Base-by-base conservation (phyloP, 2,113 vertebrate species). In the Deroptyus accipitrinus region DNA sequence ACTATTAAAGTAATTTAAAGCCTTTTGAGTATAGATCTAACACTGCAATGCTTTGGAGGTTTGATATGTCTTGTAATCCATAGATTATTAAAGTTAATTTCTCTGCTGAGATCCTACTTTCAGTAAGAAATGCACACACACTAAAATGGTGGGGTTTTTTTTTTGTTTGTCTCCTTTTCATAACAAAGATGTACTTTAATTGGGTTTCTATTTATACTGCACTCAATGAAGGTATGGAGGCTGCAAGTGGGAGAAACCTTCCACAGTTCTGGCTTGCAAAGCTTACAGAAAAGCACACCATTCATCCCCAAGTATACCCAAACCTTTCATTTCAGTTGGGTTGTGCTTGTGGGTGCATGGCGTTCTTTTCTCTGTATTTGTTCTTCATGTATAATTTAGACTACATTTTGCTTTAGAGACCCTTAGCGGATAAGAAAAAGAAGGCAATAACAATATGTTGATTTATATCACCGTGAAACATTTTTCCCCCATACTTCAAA, bases 61-160 rank as follows among this genome's bases (percentile, higher is more conserved):
- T 97, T 95, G 97, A 96, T 97, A 94, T 44, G 95, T 96, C 96
- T 97, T 97, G 95, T 97, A 98, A 98, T 97, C 98, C 98, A 97
- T 97, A 97, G 98, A 98, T 98, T 97, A 98, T 95, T 97, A 97
- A 98, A 97, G 96, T 96, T 97, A 98, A 98, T 98, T 97, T 97
- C 97, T 98, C 96, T 97, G 96, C 95, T 94, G 97, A 97, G 97
- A 97, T 97, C 90, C 76, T 66, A 91, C 96, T 96, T 97, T 90
- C 95, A 94, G 96, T 68, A 84, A 96, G 92, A 94, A 96, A 96
- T 80, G 83, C 74, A 92, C 39, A 76, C 95, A 93, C 13, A 13
- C 93, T 96, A 95, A 92, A 97, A 97, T 75, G 81, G 52, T 94
- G 88, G 61, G 83, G 46, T 0, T 23, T 76, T 49, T 88, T 91